These are phyloP conservation scores for Todiramphus chloris DNA, from an alignment of 2,113 vertebrate species.

Conservation along the genomic window DNA sequence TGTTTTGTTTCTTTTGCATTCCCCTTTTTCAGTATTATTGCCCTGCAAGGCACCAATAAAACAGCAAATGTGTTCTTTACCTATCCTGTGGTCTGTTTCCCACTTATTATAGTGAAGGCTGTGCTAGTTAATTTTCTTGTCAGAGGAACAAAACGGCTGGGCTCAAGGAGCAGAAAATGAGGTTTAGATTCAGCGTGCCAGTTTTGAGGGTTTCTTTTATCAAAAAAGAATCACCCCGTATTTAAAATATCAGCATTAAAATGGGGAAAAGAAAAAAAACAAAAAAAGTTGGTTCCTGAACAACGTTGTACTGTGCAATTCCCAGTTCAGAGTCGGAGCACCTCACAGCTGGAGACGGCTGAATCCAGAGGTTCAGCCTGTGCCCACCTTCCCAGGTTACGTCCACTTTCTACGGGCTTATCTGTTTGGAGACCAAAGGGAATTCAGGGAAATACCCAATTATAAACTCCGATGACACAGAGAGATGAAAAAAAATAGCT, in stretches of 20 bases:
- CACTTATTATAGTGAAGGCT: conserved; percentile 35
- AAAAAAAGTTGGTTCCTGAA: not conserved
- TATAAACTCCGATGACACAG: not conserved
- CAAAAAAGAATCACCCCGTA: not conserved
- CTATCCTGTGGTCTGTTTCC: conserved; percentile 82
- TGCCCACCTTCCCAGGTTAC: not conserved
- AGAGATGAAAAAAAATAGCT: conserved; percentile 40
- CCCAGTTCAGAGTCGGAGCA: not conserved
- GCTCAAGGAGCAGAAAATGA: not conserved
- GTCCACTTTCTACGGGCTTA: not conserved
- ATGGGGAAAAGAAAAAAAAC: not conserved
- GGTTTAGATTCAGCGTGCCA: not conserved
- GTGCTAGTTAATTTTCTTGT: not conserved
- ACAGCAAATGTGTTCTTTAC: conserved; percentile 98
- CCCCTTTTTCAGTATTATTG: conserved; percentile 99
- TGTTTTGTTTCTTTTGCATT: conserved; percentile 82
- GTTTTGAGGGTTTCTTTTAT: not conserved
- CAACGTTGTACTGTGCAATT: rapidly evolving
- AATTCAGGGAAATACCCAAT: conserved; percentile 17
- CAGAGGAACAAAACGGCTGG: not conserved
- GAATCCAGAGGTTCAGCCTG: not conserved
- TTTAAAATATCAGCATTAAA: not conserved
- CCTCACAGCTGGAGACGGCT: not conserved
- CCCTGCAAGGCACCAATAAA: conserved; percentile 99
- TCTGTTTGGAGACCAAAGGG: not conserved